Conservation (phyloP, 35 echinoderm and acorn worm species). For the Apostichopus parvimensis region DNA sequence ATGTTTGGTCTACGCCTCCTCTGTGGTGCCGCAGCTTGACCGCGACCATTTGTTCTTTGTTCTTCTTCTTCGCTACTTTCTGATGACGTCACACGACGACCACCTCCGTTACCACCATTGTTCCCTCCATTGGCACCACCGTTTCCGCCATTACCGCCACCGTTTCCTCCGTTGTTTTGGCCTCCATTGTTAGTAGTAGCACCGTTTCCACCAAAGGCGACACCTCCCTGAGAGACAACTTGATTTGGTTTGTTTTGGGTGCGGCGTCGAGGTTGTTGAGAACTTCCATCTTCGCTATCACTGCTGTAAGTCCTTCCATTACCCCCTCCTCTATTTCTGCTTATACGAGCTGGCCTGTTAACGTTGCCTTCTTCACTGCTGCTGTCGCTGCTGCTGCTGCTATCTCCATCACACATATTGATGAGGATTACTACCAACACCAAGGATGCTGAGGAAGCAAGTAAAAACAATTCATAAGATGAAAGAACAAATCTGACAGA, state of each 20-base stretch:
- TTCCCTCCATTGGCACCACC: background rate
- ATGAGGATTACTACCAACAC: background rate
- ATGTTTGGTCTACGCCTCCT: background rate
- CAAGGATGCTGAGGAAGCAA: background rate
- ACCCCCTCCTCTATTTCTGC: constrained; percentile 2
- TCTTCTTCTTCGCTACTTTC: background rate
- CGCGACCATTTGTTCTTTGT: background rate
- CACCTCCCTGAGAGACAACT: background rate
- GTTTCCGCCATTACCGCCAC: background rate
- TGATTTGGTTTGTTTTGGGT: background rate
- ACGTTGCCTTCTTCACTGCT: background rate
- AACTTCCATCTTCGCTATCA: constrained; percentile 19
- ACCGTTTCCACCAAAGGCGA: constrained; percentile 3
- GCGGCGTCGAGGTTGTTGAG: background rate
- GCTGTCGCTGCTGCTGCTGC: background rate
- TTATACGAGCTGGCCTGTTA: background rate
- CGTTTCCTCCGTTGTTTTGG: background rate
- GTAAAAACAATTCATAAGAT: background rate
- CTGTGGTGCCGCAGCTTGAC: background rate
- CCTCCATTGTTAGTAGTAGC: background rate
- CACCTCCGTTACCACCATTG: background rate
- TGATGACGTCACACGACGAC: background rate
- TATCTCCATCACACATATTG: background rate
- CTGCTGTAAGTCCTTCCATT: background rate
- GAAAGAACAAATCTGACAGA: no score